phyloP scores from a whole-genome alignment of 2,113 vertebrate species.

The Alligator mississippiensis region DNA sequence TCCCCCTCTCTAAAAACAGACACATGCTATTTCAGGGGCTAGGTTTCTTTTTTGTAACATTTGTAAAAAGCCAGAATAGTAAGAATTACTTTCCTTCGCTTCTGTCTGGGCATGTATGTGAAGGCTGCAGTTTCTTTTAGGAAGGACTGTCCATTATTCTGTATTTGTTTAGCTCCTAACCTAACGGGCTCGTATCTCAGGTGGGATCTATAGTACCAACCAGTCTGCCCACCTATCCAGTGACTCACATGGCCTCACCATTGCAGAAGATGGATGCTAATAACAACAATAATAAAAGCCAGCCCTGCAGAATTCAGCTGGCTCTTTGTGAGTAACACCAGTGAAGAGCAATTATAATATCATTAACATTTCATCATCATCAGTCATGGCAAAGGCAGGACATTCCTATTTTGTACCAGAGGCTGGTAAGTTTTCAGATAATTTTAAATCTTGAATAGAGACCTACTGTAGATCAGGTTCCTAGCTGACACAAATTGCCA shows the following conservation, averaged over 20 bases:
- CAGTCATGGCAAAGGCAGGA: background rate
- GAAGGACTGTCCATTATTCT: background rate
- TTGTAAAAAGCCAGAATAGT: background rate
- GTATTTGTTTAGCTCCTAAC: background rate
- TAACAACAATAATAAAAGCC: background rate
- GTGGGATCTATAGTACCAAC: background rate
- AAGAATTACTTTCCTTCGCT: background rate
- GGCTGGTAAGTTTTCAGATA: background rate
- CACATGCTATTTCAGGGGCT: no score
- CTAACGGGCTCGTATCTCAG: background rate
- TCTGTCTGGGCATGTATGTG: background rate
- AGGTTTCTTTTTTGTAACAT: background rate
- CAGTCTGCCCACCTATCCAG: background rate
- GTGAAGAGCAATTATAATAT: background rate
- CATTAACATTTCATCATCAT: conserved; percentile 27
- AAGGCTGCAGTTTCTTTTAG: conserved; percentile 14
- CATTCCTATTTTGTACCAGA: background rate
- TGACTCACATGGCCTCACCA: background rate
- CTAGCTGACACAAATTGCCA: background rate
- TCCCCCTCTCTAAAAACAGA: no score
- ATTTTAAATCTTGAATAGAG: background rate
- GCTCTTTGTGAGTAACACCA: background rate
- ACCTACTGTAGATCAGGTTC: background rate
- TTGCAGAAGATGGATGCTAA: background rate
- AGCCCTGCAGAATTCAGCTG: background rate